These are phyloP conservation scores for Nomia melanderi DNA, from an alignment of 1,140 invertebrate genomes.

Conservation along the genomic window DNA sequence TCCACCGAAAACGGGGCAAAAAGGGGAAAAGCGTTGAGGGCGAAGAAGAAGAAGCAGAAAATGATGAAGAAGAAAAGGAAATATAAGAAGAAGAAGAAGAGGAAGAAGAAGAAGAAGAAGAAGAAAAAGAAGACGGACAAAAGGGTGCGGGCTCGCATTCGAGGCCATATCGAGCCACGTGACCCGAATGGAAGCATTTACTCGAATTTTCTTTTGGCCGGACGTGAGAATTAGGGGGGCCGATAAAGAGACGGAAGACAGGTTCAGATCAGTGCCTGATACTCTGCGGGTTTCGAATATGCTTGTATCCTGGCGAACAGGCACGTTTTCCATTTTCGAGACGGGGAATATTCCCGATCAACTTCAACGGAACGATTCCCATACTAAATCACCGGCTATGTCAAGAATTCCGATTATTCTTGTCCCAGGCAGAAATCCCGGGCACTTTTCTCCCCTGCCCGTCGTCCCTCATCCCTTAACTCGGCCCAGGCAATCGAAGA, in stretches of 20 bases:
- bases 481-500: background rate
- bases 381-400: background rate
- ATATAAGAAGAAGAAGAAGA: constrained; percentile 19
- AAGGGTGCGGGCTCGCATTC: constrained; percentile 65
- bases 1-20: constrained; percentile 33
- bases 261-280: constrained; percentile 34
- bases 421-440: background rate
- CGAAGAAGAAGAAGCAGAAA: background rate
- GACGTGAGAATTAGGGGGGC: constrained; percentile 61
- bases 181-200: constrained; percentile 68
- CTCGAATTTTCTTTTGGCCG: constrained; percentile 51
- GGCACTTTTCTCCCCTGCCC: background rate
- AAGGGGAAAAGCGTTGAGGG: constrained; percentile 37
- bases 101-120: constrained; percentile 6
- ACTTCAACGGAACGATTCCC: constrained; percentile 11
- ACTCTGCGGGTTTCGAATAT: constrained; percentile 1
- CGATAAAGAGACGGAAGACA: constrained; percentile 40
- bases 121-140: constrained; percentile 56
- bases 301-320: background rate
- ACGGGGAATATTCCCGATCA: constrained; percentile 23
- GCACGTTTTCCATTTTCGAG: background rate
- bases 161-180: constrained; percentile 72
- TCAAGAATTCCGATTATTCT: background rate
- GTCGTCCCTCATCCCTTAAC: no score
- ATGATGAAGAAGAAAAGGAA: constrained; percentile 1